Conservation (phyloP, 2,113 vertebrate species). For the Psittacus erithacus region DNA sequence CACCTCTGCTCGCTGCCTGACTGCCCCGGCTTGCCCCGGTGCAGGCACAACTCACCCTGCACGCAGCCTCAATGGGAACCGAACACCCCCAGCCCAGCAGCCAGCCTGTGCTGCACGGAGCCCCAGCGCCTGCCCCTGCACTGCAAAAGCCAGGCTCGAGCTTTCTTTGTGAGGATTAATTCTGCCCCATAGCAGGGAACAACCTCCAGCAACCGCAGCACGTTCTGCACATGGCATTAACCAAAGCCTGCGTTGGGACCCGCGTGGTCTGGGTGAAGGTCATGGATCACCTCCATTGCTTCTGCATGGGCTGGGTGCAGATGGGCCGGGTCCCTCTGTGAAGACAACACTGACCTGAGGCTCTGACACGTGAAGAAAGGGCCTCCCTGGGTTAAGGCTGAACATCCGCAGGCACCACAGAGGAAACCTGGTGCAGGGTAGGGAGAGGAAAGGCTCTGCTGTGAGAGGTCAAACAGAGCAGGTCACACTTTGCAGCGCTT, state of each 20-base stretch:
- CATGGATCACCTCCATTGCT: not conserved
- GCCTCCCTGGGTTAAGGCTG: not conserved
- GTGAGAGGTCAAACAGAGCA: not conserved
- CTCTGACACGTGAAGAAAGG: not conserved
- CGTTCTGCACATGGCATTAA: not conserved
- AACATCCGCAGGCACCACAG: fast-evolving
- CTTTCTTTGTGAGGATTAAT: not conserved
- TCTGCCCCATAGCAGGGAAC: not conserved
- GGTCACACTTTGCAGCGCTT: not conserved
- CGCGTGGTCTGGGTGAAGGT: not conserved
- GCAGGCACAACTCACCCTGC: not conserved
- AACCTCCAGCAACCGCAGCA: not conserved
- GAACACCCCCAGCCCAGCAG: not conserved
- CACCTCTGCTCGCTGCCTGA: fast-evolving
- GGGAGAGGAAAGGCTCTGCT: not conserved
- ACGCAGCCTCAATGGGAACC: not conserved
- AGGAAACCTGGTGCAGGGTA: fast-evolving
- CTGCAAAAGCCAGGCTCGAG: not conserved
- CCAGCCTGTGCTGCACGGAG: not conserved
- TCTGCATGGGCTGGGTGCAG: not conserved
- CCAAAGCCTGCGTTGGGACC: not conserved
- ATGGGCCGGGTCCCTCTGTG: too few species aligned
- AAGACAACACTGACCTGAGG: not conserved
- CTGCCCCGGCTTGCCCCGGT: not conserved
- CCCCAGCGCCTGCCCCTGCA: not conserved